A percentile compares a stretch with the other conserved stretches of the same genome.
These are phyloP conservation scores for Epicampocera succincta DNA, from an alignment of 2,888 invertebrate species.

Conservation along the genomic window DNA sequence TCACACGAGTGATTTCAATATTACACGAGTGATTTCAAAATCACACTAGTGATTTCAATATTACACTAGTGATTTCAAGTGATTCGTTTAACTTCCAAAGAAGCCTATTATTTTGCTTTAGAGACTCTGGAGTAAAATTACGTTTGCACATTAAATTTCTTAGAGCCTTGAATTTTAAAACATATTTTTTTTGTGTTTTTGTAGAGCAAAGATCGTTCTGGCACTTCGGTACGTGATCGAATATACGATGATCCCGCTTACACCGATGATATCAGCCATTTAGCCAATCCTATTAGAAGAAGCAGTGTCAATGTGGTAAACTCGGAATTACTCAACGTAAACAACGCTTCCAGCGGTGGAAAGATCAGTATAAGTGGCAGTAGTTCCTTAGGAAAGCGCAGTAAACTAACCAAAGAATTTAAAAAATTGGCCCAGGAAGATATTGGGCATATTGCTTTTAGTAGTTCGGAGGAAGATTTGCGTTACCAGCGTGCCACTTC, in stretches of 20 bases:
- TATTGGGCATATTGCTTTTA: conserved; percentile 73
- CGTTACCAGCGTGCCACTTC: conserved; percentile 70
- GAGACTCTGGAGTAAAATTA: no score
- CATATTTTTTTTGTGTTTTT: background rate
- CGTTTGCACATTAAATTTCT: no score
- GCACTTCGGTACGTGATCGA: conserved; percentile 79
- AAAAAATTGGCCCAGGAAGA: conserved; percentile 75
- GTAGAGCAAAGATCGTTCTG: conserved; percentile 80
- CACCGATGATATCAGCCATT: conserved; percentile 81
- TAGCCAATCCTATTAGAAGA: conserved; percentile 80
- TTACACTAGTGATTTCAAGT: no score
- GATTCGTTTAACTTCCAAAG: no score
- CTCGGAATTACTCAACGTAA: conserved; percentile 66
- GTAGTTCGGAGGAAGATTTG: conserved; percentile 76
- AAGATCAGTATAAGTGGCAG: conserved; percentile 68
- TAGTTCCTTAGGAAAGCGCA: conserved; percentile 76
- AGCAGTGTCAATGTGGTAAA: conserved; percentile 72
- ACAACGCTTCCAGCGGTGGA: background rate
- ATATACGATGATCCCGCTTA: conserved; percentile 82
- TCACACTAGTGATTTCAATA: no score
- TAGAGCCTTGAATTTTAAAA: no score
- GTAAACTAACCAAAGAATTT: conserved; percentile 77
- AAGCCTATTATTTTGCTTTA: no score
- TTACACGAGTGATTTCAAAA: no score
- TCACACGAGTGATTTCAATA: no score